Evolutionary conservation across 1,140 invertebrate genomes (phyloP).

Genomic region (Tetramorium alpestre): DNA sequence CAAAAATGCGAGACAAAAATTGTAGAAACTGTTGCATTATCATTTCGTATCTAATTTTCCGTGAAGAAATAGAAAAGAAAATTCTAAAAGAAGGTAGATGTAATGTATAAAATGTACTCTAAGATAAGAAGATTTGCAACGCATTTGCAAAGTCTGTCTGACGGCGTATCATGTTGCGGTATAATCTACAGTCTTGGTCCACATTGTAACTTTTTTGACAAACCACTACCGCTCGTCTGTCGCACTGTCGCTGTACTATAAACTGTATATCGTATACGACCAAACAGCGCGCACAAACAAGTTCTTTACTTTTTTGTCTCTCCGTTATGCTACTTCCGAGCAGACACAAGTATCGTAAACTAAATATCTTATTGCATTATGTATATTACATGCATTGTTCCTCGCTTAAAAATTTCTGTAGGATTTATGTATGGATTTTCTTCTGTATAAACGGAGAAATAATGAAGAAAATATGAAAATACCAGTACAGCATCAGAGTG

Average conservation of each 20-base stretch:
- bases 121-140: constrained; percentile 44
- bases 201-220: constrained; percentile 73
- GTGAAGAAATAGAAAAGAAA: neutral
- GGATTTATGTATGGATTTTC: neutral
- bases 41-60: neutral
- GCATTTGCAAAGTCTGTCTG: constrained; percentile 54
- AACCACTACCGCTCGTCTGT: constrained; percentile 29
- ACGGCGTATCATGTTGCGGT: constrained; percentile 69
- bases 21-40: neutral
- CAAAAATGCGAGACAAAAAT: neutral
- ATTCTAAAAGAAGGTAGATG: neutral
- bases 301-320: neutral
- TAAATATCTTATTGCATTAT: neutral
- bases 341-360: constrained; percentile 12
- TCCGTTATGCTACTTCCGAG: neutral
- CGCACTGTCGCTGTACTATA: constrained; percentile 42
- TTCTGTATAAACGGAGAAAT: neutral
- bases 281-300: constrained; percentile 10
- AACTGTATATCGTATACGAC: neutral
- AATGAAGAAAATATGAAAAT: neutral
- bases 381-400: neutral
- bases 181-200: constrained; percentile 78
- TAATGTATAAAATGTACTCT: neutral
- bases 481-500: too few relatives aligned
- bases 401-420: neutral